phyloP scores from a whole-genome alignment of 2,888 invertebrate species.

The Drosophila kambysellisi region DNA sequence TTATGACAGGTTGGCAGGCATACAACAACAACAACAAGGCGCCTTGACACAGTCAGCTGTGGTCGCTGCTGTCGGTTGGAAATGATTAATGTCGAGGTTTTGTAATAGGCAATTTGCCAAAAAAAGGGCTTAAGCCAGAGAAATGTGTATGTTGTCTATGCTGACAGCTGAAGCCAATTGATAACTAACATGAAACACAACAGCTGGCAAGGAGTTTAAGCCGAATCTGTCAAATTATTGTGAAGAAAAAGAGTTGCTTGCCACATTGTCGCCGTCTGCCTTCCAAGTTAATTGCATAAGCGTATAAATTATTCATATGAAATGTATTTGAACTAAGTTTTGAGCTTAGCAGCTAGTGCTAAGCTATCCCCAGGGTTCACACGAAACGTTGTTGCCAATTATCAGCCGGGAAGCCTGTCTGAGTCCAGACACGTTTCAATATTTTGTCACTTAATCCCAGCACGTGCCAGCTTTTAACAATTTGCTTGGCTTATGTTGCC shows the following conservation, averaged over 20 bases:
- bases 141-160: slow-evolving; percentile 26
- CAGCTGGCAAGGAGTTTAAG: slow-evolving; percentile 21
- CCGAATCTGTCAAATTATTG: slow-evolving; percentile 40
- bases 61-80: slow-evolving; percentile 39
- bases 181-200: slow-evolving; percentile 27
- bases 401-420: neutral
- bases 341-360: neutral
- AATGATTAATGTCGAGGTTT: slow-evolving; percentile 75
- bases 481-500: slow-evolving; percentile 26
- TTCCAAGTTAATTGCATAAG: slow-evolving; percentile 9
- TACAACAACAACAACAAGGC: slow-evolving; percentile 10
- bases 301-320: slow-evolving; percentile 6
- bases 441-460: slow-evolving; percentile 45
- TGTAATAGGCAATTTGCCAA: slow-evolving; percentile 63
- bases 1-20: slow-evolving; percentile 65
- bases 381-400: neutral
- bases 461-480: slow-evolving; percentile 66
- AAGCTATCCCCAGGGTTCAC: neutral
- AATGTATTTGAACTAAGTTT: slow-evolving; percentile 3
- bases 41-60: slow-evolving; percentile 39
- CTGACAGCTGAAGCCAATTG: slow-evolving; percentile 31
- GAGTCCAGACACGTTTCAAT: slow-evolving; percentile 28
- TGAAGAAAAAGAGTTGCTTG: neutral
- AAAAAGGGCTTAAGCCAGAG: slow-evolving; percentile 55
- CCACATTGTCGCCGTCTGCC: neutral